Evolutionary conservation across 2,113 vertebrate genomes (phyloP).

Genomic region (Psilopogon haemacephalus): DNA sequence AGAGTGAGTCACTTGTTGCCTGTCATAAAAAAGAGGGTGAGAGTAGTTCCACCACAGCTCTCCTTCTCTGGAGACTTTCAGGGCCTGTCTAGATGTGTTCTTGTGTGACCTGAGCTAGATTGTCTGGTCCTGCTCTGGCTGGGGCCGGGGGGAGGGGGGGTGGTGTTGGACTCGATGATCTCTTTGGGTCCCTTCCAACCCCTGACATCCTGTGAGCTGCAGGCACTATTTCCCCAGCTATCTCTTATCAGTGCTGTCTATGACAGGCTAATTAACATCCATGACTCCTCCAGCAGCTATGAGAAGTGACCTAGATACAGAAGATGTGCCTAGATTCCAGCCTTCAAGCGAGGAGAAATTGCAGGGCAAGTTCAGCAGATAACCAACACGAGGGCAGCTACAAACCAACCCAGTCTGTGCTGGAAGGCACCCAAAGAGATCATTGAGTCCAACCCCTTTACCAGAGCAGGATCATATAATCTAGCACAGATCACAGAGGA

Average conservation of each 20-base stretch:
- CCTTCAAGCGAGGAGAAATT: not conserved
- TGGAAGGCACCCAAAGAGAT: too few species aligned
- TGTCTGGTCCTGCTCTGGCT: too few species aligned
- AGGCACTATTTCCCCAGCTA: not conserved
- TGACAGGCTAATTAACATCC: not conserved
- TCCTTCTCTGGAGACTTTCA: too few species aligned
- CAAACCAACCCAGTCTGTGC: not conserved
- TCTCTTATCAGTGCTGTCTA: not conserved
- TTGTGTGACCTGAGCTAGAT: too few species aligned
- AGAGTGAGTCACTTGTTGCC: not conserved
- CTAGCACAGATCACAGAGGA: too few species aligned
- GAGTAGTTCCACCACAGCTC: not conserved
- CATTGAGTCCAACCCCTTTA: too few species aligned
- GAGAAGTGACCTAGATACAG: not conserved
- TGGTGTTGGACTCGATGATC: too few species aligned
- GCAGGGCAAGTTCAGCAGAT: not conserved
- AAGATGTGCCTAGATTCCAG: not conserved
- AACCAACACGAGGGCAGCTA: not conserved
- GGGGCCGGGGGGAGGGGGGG: too few species aligned
- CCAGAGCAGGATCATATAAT: too few species aligned
- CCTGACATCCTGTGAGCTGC: too few species aligned
- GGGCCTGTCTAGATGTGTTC: too few species aligned
- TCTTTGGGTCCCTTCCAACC: too few species aligned
- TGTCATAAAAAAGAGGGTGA: not conserved
- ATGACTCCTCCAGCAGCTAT: not conserved